These are phyloP conservation scores for Ia io DNA, from an alignment of 2,113 vertebrate species.

Conservation along the genomic window DNA sequence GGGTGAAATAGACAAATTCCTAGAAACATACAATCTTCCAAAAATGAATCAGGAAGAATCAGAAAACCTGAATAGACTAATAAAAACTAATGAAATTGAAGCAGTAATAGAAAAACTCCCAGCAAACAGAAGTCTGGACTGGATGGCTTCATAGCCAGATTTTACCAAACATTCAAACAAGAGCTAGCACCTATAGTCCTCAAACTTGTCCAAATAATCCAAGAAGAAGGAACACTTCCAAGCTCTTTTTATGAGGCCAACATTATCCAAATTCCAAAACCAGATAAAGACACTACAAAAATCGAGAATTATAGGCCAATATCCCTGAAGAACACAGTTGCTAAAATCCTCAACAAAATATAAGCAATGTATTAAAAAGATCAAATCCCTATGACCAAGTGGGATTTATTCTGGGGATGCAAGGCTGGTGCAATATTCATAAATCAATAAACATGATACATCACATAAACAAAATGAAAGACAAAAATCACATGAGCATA, in stretches of 20 bases:
- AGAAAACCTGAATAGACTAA: not conserved
- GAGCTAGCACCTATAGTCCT: too few relatives aligned
- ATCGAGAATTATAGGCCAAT: not conserved
- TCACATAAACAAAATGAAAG: not conserved
- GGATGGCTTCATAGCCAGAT: too few relatives aligned
- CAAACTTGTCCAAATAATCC: too few relatives aligned
- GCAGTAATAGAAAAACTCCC: not conserved
- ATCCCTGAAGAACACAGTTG: not conserved
- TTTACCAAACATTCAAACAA: too few relatives aligned
- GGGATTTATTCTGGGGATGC: not conserved
- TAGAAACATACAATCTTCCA: not conserved
- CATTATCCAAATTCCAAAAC: not conserved
- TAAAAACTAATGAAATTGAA: not conserved
- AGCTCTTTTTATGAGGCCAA: not conserved
- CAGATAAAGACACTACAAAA: not conserved
- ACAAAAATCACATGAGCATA: not conserved
- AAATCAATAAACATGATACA: not conserved
- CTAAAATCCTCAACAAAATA: not conserved
- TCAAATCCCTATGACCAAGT: not conserved
- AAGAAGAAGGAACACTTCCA: not conserved
- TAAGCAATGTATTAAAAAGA: not conserved
- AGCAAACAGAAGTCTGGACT: not conserved
- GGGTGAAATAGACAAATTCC: not conserved
- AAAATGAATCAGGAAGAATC: not conserved
- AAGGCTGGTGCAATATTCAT: not conserved